Evolutionary conservation across 2,797 vertebrate species (phyloP), one percentile per base, ranked within the genome.

Genomic region (Lacerta bilineata): DNA sequence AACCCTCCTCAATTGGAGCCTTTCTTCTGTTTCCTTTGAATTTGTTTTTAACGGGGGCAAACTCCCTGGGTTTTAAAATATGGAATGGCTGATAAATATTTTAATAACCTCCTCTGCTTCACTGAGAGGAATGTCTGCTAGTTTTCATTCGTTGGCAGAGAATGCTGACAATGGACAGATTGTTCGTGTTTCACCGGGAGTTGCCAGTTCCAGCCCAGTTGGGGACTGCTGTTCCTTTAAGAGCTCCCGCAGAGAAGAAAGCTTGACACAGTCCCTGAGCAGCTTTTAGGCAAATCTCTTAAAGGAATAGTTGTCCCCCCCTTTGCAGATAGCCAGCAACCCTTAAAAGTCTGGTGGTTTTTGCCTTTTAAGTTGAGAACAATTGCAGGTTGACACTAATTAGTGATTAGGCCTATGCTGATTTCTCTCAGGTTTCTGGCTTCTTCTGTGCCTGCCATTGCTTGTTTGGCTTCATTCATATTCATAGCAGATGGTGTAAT

Each of bases 61-160:
- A 92, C 90, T 92, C 85, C 11, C 2, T 75, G 83, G 36, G 39
- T 83, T 88, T 94, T 90, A 91, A 86, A 50, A 39, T 89, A 88
- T 46, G 50, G 41, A 90, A 90, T 83, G 46, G n/a, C 0, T 78
- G 83, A 87, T 90, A 81, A 93, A 92, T 93, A 91, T 87, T 87
- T 94, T 83, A 88, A 91, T 80, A 64, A 13, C 29, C 1, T 88
- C 18, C 50, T 79, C 59, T 84, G 82, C 90, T 80, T 46, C n/a
- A 5, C 76, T 85, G 85, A 50, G 79, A 90, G 77, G 69, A 90
- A 87, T 41, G 29, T 13, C 71, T 94, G 76, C 29, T 89, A 84
- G 66, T 41, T 94, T 95, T 87, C 0, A 0, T 82, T 91, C 5
- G 80, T 87, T 27, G 76, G 87, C 90, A 76, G 0, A 68, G 15